These are phyloP conservation scores for Amphiprion clarkii DNA, from an alignment of 2,797 vertebrate genomes.

Conservation along the genomic window DNA sequence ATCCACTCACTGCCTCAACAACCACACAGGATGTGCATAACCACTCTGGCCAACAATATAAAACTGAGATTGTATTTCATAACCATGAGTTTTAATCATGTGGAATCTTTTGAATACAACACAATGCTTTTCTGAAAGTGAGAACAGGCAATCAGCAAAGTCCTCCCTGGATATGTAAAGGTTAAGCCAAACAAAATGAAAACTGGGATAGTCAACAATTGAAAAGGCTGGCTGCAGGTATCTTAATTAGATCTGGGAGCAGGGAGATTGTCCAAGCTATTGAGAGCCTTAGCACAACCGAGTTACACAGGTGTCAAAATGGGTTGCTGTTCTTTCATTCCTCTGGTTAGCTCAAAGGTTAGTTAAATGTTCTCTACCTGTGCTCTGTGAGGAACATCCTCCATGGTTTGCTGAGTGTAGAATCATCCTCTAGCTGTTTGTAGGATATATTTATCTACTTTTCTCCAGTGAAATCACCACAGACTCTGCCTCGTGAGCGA, in stretches of 20 bases:
- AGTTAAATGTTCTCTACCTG: conserved; percentile 17
- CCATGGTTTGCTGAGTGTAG: conserved; percentile 15
- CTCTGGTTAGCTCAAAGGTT: conserved; percentile 8
- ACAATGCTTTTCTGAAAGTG: conserved; percentile 6
- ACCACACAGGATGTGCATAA: conserved; percentile 16
- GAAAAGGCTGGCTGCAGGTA: conserved; percentile 7
- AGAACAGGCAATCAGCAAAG: conserved; percentile 2
- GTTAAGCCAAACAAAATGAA: conserved; percentile 18
- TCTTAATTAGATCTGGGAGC: conserved; percentile 21
- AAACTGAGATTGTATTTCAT: conserved; percentile 18
- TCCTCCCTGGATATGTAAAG: conserved; percentile 18
- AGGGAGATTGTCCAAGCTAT: conserved; percentile 21
- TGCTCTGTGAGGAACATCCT: conserved; percentile 16
- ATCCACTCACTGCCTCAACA: conserved; percentile 11
- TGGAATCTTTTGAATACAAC: conserved; percentile 40
- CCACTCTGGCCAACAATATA: conserved; percentile 6
- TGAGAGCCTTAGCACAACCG: conserved; percentile 11
- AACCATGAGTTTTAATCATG: conserved; percentile 4
- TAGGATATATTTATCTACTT: conserved; percentile 63
- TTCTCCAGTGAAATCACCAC: conserved; percentile 48
- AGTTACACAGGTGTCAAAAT: conserved; percentile 40
- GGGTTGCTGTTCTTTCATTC: conserved; percentile 10
- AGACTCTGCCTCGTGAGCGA: conserved; percentile 45
- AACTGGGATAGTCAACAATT: conserved; percentile 11
- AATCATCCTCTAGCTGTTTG: conserved; percentile 43